phyloP scores from a whole-genome alignment of 2,797 vertebrate species.

The Hafferia zeledoni region DNA sequence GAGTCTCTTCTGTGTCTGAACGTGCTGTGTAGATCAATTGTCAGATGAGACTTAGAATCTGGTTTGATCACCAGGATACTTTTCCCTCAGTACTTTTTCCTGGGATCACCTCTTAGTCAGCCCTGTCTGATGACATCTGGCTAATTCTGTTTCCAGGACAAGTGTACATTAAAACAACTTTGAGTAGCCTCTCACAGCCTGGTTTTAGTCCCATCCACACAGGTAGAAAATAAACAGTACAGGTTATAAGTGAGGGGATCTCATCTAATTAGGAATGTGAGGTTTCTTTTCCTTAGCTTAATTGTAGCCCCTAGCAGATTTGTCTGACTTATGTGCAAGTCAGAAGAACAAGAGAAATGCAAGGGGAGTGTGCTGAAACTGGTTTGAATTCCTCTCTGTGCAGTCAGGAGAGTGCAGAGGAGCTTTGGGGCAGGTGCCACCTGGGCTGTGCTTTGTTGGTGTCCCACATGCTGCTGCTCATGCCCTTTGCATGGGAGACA shows the following conservation, averaged over 20 bases:
- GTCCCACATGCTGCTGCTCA: background rate
- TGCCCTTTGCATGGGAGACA: background rate
- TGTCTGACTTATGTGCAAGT: accelerated
- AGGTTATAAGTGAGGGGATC: background rate
- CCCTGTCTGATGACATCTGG: background rate
- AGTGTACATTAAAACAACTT: accelerated
- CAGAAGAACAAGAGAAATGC: background rate
- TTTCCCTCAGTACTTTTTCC: background rate
- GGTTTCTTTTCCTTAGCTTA: background rate
- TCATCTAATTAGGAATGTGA: background rate
- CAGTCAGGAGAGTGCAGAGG: background rate
- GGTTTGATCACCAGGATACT: background rate
- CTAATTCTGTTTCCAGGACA: background rate
- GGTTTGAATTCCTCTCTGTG: background rate
- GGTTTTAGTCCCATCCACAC: background rate
- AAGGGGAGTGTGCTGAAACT: background rate
- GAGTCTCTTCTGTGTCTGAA: background rate
- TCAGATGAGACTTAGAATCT: background rate
- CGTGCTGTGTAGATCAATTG: accelerated
- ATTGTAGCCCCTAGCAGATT: background rate
- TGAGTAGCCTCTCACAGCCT: background rate
- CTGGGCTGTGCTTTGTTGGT: accelerated
- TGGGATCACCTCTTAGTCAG: background rate
- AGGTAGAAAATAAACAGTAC: background rate
- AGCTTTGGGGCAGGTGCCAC: background rate